phyloP scores from a whole-genome alignment of 92 coral and sea anemone genomes.

The Bergia puertoricense region DNA sequence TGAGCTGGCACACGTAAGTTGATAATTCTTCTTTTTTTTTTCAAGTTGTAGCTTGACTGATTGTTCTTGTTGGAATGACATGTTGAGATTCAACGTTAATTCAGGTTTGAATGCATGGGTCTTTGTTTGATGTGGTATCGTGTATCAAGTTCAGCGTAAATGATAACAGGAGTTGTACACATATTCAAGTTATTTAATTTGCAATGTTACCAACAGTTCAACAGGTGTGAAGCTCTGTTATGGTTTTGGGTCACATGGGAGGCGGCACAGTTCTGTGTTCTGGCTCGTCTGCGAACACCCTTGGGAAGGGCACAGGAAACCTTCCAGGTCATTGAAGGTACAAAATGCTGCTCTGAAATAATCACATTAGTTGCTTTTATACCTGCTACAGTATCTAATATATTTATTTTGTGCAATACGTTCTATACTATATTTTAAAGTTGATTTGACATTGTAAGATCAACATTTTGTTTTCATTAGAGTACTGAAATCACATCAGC shows the following conservation, averaged over 20 bases:
- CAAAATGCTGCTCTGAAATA: neutral
- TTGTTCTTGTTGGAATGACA: neutral
- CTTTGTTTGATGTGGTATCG: neutral
- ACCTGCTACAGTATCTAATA: neutral
- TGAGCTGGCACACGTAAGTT: constrained; percentile 72
- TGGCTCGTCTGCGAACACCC: constrained; percentile 93
- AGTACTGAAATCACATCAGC: neutral
- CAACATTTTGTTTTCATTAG: no score
- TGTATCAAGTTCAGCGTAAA: neutral
- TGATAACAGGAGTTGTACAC: no score
- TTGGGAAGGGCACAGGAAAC: constrained; percentile 98
- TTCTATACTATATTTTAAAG: no score
- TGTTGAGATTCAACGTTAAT: neutral
- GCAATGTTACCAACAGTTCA: constrained; percentile 58
- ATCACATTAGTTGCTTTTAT: neutral
- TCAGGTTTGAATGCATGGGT: neutral
- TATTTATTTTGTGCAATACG: neutral
- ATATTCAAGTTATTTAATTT: neutral
- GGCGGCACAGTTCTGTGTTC: constrained; percentile 96
- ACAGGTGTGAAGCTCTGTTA: constrained; percentile 80
- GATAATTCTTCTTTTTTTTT: neutral
- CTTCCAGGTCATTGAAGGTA: constrained; percentile 95
- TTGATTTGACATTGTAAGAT: no score
- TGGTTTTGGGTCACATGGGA: constrained; percentile 99
- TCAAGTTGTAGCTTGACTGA: neutral